Conservation (phyloP, 1,140 invertebrate species). For the Campodea augens region DNA sequence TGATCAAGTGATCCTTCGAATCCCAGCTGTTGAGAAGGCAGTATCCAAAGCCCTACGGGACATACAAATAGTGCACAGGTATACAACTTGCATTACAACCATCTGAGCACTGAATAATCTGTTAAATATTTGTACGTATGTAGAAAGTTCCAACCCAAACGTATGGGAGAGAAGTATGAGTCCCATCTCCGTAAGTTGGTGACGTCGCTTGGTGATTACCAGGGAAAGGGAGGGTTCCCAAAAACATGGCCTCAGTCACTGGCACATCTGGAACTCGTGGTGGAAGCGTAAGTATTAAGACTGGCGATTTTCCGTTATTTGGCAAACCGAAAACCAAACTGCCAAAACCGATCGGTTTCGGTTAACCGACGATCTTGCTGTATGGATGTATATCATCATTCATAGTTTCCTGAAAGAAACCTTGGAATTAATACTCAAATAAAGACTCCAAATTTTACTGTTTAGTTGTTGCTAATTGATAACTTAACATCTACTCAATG, state of each 20-base stretch:
- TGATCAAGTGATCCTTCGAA: conserved; percentile 44
- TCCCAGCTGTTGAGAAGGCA: conserved; percentile 64
- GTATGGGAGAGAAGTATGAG: conserved; percentile 64
- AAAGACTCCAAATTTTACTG: no score
- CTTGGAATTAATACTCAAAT: no score
- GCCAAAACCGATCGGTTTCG: no score
- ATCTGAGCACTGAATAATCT: neutral
- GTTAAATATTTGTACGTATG: conserved; percentile 11
- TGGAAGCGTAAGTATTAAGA: conserved; percentile 51
- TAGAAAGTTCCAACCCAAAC: conserved; percentile 76
- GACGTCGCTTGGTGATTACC: conserved; percentile 61
- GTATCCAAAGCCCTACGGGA: conserved; percentile 56
- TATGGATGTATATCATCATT: no score
- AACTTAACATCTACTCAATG: no score
- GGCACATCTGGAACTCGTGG: conserved; percentile 60
- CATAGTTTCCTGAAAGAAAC: no score
- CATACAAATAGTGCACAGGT: conserved; percentile 65
- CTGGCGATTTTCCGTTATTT: neutral
- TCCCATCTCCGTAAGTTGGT: conserved; percentile 56
- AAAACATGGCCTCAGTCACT: conserved; percentile 46
- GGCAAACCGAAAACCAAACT: neutral
- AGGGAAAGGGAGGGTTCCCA: conserved; percentile 46
- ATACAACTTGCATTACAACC: conserved; percentile 12
- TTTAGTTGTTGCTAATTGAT: no score
- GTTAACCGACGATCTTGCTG: no score